Base-by-base conservation (phyloP, 2,888 invertebrate species). In the Calephelis perditalis region DNA sequence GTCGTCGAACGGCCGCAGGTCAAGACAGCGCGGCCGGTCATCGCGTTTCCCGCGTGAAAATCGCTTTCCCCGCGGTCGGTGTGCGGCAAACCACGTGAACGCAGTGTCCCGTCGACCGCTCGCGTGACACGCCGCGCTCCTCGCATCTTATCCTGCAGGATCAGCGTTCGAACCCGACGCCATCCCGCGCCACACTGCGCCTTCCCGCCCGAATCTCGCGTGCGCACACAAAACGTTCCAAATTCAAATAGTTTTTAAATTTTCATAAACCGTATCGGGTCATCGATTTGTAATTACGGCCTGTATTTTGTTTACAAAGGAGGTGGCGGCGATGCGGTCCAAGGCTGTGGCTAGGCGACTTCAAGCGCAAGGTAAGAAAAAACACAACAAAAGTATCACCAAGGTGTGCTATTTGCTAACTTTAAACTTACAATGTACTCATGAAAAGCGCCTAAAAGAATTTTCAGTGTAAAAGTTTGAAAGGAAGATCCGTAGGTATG, bases 331-430 rank as follows among this genome's bases (percentile, higher is more conserved):
- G 86, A 94, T 94, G 94, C 92, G 94, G 91, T 94, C 93, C 71
- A 94, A 94, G 84, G 93, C 94, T 76, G 93, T 94, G 72, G 94
- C 94, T 73, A 92, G 94, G 84, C 92, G 92, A 82, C 91, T 94
- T 70, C 92, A 93, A 78, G 91, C 93, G 81, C 93, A 93, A 92
- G 94, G 94, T 94, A 83, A 91, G 92, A 40, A 40, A 7, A 40
- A 6, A 40, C 4, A 40, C 40, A 40, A 40, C 40, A 40, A 40
- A 40, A 8, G 8, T 8, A 40, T 40, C 40, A 6, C 8, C 40
- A 7, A 8, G 6, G 40, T 40, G 8, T 40, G 40, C 5, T 40
- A 40, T 40, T 5, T 7, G 8, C 1, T 40, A 40, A 40, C 7
- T 40, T 40, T 40, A 6, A 40, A 40, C 40, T 8, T 40, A 8